Evolutionary conservation across 2,113 vertebrate species (phyloP), one percentile per base, ranked within the genome.

Genomic region (Ceyx melanurus): DNA sequence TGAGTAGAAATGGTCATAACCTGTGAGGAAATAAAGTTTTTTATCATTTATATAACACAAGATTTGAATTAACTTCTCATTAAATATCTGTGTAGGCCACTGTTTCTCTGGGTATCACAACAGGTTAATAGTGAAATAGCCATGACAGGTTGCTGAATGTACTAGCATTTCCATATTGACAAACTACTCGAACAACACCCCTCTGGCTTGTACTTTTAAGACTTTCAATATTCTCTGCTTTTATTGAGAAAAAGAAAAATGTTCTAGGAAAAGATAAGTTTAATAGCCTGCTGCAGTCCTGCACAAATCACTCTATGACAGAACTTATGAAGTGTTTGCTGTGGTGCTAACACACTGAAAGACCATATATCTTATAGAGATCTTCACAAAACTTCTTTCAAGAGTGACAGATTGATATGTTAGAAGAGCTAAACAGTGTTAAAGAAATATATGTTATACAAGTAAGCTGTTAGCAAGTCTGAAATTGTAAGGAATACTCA

Each of bases 371-470:
- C 86, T 90, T 74, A 62, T 0, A 54, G 22, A 83, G n/a, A 86
- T 71, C 83, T 92, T 88, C 75, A 37, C 46, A 92, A 83, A 92
- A 93, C 74, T 93, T 95, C 57, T 78, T 82, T 73, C 71, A 83
- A 88, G 86, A 81, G 80, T 93, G 89, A 90, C 92, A 94, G 86
- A 90, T 88, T 66, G 77, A 73, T 91, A 65, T 50, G 67, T 82
- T 88, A 82, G 79, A 93, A 85, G 75, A 89, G 67, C 57, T 94
- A 90, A 83, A 91, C 45, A 77, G 88, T 65, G 37, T 91, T 68
- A 90, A 93, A 90, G 67, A 77, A 92, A 90, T 93, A 25, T 56
- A 91, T 73, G 58, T 90, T 86, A 46, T 66, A 80, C 42, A 76
- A 76, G 86, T 33, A 92, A 86, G 76, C 56, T 93, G 80, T 81